Percentiles rank a stretch among this genome's conserved stretches.
Conservation (phyloP, 1,140 invertebrate genomes). For the Drosophila ogumai region DNA sequence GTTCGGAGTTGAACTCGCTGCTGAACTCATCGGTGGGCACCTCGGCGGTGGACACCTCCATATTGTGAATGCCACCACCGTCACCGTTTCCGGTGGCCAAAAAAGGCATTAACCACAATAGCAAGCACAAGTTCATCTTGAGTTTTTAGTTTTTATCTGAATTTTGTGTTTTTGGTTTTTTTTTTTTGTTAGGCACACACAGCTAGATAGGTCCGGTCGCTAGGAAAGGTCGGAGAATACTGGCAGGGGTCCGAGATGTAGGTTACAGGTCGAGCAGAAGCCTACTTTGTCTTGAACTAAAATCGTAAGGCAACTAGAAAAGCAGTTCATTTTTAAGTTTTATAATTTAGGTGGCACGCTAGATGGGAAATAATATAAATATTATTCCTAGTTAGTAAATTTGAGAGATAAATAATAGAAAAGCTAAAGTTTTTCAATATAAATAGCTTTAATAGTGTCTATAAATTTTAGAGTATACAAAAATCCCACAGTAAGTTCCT, state of each 20-base stretch:
- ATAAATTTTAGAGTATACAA: too few relatives aligned
- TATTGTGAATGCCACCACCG: conserved; percentile 47
- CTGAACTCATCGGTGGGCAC: conserved; percentile 55
- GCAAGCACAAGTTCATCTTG: conserved; percentile 70
- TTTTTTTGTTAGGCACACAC: not conserved
- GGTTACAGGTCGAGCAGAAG: not conserved
- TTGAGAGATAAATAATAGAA: too few relatives aligned
- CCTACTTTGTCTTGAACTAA: too few relatives aligned
- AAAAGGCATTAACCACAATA: conserved; percentile 56
- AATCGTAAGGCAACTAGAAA: too few relatives aligned
- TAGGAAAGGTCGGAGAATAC: not conserved
- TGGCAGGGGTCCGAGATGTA: not conserved
- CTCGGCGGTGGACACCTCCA: conserved; percentile 65
- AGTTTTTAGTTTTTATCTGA: not conserved
- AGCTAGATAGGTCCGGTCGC: not conserved
- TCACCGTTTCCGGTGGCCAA: conserved; percentile 58
- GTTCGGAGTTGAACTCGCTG: conserved; percentile 50
- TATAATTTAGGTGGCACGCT: too few relatives aligned
- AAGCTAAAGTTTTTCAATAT: too few relatives aligned
- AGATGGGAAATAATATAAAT: too few relatives aligned
- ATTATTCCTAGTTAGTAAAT: too few relatives aligned
- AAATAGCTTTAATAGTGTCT: too few relatives aligned
- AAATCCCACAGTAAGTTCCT: too few relatives aligned
- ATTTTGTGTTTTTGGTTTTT: not conserved
- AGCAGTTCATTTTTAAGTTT: too few relatives aligned